Base-by-base conservation (phyloP, 2,888 invertebrate species). In the Stenodera caucasica region DNA sequence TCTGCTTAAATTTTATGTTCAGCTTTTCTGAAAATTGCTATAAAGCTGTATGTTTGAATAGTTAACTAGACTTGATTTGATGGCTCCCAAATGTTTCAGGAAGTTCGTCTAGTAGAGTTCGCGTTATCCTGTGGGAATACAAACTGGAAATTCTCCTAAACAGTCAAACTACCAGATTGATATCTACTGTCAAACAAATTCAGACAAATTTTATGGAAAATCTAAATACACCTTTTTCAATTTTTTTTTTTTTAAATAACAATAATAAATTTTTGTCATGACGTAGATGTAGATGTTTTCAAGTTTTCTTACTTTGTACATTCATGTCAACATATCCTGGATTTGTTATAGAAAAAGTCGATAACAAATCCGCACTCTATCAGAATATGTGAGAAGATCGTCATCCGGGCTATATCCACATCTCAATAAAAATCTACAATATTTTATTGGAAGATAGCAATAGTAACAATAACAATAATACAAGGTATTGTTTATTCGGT, bases 311-410 rank as follows among this genome's bases (percentile, higher is more conserved):
- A 50, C 35, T 53, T 57, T 58, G 58, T 50, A 51, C 53, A 51
- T 49, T 30, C 54, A 51, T 57, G 58, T 61, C 61, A 61, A 61
- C 57, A 57, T 56, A 57, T 49, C 54, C 53, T 61, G 56, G 23
- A 50, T 45, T 18, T n/a, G 51, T 33, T 50, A 15, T 51, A 50
- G 18, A 33, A 33, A 33, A 51, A 49, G 51, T 57, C 50, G 54
- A 54, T 54, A 35, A n/a, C 53, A 32, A 53, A 61, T 61, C 57
- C 58, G n/a, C n/a, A 55, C 56, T 55, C 53, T 52, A 55, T 54
- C 52, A 11, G 62, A 62, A 62, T 62, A 55, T 59, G 40, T 59
- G 58, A 62, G 45, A 62, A 58, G 18, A 40, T 40, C 7, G 9
- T 40, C 37, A 18, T 40, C 18, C 37, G 37, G 37, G 18, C 15